These are phyloP conservation scores for Paradoxurus hermaphroditus DNA, from an alignment of 2,113 vertebrate species.

Conservation along the genomic window DNA sequence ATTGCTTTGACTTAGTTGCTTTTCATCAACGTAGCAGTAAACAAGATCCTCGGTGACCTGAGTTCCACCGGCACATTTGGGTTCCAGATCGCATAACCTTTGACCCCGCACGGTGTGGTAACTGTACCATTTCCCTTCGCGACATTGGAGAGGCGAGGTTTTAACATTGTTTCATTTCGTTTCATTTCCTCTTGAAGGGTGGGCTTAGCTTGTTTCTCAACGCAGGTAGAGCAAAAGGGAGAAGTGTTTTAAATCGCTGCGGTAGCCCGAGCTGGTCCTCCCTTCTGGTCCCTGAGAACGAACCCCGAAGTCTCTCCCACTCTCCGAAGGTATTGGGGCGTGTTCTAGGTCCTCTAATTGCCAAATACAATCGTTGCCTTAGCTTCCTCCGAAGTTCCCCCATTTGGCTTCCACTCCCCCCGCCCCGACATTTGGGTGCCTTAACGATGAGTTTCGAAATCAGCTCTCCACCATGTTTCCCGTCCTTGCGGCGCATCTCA, in stretches of 20 bases:
- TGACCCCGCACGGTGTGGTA: neutral
- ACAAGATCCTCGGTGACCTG: neutral
- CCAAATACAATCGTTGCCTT: neutral
- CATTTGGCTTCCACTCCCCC: neutral
- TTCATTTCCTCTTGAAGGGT: slow-evolving; percentile 63
- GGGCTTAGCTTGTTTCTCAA: slow-evolving; percentile 66
- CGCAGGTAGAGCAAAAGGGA: slow-evolving; percentile 36
- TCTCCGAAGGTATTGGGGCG: neutral
- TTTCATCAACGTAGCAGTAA: neutral
- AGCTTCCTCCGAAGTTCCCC: neutral
- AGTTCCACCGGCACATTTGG: neutral
- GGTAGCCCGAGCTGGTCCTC: neutral
- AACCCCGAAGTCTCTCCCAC: neutral
- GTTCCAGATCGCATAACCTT: neutral
- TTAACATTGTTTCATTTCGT: slow-evolving; percentile 65
- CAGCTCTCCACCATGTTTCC: neutral
- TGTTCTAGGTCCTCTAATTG: neutral
- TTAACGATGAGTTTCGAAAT: neutral
- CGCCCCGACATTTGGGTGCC: neutral
- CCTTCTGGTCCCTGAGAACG: neutral
- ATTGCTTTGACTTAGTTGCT: neutral
- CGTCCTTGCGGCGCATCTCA: neutral
- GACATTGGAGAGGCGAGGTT: slow-evolving; percentile 63
- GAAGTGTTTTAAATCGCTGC: neutral
- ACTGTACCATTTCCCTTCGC: slow-evolving; percentile 56